Base-by-base conservation (phyloP, 2,888 invertebrate genomes). In the Bellardia pandia region DNA sequence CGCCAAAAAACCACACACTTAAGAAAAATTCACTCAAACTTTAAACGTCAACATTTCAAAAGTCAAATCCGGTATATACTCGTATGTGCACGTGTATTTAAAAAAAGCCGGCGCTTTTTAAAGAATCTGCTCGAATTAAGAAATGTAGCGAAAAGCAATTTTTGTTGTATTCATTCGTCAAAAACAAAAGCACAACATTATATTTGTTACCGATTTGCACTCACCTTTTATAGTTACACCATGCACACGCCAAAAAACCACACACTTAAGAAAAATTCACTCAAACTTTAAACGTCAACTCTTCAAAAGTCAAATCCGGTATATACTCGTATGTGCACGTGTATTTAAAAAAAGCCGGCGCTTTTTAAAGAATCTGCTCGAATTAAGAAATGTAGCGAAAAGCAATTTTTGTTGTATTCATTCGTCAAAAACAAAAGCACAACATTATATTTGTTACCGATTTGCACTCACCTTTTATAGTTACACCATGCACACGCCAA, bases 321-420 rank as follows among this genome's bases (percentile, higher is more conserved):
- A 37, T 58, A 23, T 23, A 23, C 23, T 23, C 23, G 23, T 23
- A 23, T 23, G 23, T 23, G 23, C 23, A 23, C 23, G 23, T 23
- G 23, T 23, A 23, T 58, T 51, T 48, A 78, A 60, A 62, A 83
- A 62, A 56, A 77, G 37, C 37, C 77, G 72, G 66, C 51, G 60
- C 60, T 42, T 14, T 7, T n/a, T 23, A 2, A 37, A 37, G 62
- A 76, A 64, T 37, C 23, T 76, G 9, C 37, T 64, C 40, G 51
- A 51, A 76, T 51, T 48, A n/a, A 64, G 51, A 64, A 64, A 48
- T 51, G 3, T 33, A 48, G 62, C 48, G 16, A 75, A 37, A 75
- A 13, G 11, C 53, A 56, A 23, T 9, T 7, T 7, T 16, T 53
- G 2, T 48, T 48, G 45, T 51, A 51, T 37, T n/a, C 37, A n/a